phyloP scores from a whole-genome alignment of 2,888 invertebrate genomes.

The Amphipoea oculea region DNA sequence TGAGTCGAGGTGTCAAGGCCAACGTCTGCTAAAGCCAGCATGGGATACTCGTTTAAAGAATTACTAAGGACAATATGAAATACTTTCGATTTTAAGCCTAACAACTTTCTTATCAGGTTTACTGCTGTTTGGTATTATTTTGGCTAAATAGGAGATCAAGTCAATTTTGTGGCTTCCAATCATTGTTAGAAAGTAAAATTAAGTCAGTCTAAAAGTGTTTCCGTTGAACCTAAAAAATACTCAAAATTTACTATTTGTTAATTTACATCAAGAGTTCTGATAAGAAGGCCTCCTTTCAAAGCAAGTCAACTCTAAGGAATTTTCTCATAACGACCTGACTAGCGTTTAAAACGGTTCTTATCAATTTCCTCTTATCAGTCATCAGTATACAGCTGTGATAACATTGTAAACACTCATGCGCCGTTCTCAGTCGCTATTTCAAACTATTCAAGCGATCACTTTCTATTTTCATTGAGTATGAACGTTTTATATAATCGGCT shows the following conservation, averaged over 20 bases:
- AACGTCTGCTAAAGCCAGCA: conserved; percentile 13
- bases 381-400: conserved; percentile 75
- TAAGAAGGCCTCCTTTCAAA: background rate
- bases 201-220: background rate
- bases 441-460: conserved; percentile 54
- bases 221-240: background rate
- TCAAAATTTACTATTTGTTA: background rate
- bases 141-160: background rate
- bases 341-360: conserved; percentile 39
- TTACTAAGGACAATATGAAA: background rate
- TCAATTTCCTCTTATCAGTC: conserved; percentile 74
- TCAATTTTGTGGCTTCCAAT: background rate
- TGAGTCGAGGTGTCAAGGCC: conserved; percentile 66
- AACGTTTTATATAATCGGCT: background rate
- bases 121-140: background rate
- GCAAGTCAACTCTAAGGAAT: conserved; percentile 4
- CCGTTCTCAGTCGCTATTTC: conserved; percentile 32
- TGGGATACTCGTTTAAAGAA: conserved; percentile 25
- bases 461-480: conserved; percentile 32
- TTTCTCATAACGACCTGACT: background rate
- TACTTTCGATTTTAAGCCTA: background rate
- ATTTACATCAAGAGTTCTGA: background rate
- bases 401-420: conserved; percentile 79
- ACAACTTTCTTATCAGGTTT: background rate
- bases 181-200: background rate